Base-by-base conservation (phyloP, 2,797 vertebrate genomes). In the Threskiornis aethiopicus region DNA sequence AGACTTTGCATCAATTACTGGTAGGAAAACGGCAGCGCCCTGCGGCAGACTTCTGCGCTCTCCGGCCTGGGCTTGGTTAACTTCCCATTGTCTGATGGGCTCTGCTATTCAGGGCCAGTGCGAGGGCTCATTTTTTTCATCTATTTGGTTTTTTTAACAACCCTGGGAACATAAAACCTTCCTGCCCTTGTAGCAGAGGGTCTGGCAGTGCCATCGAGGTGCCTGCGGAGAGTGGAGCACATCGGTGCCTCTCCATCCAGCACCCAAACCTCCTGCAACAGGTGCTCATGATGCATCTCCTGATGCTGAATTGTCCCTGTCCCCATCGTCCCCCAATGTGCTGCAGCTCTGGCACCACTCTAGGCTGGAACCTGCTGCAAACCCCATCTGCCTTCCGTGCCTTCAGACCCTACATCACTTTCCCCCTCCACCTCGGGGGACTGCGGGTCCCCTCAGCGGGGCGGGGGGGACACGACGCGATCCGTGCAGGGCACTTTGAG, bases 1-100 rank as follows among this genome's bases (percentile, higher is more conserved):
- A 31, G 84, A 89, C 57, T 89, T 96, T 93, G 78, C 94, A 96
- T 94, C 95, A 95, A 92, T 96, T 89, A 96, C 94, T 64, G 84
- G 92, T 77, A 86, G 90, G 82, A 42, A 83, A 95, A 76, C 3
- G 39, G 90, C 89, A 90, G 91, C 28, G 18, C 94, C 88, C 90
- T 3, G 44, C 37, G 39, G 93, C 91, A 96, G 83, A 77, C 25
- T 91, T 73, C 81, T 26, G 84, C 0, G 22, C 84, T 76, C 85
- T 84, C 73, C 4, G 2, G 66, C 55, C 51, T 9, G 33, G 47
- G 76, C 14, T 97, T 96, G 89, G 96, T 96, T 97, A 95, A 96
- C 94, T 96, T 90, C 84, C 66, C 88, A 90, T 96, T 94, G 94
- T 96, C 70, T 66, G 66, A 46, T 1, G 7, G 96, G 75, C 81